Conservation (phyloP, 2,888 invertebrate species). For the Microplitis deprimator region DNA sequence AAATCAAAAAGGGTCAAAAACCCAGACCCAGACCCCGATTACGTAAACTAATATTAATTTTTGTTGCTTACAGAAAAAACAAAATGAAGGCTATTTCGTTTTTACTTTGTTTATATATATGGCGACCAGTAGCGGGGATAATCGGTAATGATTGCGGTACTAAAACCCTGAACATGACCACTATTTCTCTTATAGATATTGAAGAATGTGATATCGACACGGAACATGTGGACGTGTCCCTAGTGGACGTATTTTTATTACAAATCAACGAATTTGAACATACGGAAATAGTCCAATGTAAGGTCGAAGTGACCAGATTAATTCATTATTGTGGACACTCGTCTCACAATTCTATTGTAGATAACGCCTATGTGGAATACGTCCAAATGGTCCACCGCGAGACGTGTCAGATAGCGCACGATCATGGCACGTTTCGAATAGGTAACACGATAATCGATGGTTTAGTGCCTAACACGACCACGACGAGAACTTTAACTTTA, state of each 20-base stretch:
- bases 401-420: slow-evolving; percentile 28
- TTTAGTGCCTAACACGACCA: slow-evolving; percentile 16
- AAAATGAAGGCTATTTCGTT: background rate
- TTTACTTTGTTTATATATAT: background rate
- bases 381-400: slow-evolving; percentile 10
- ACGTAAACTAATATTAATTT: background rate
- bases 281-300: slow-evolving; percentile 31
- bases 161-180: slow-evolving; percentile 32
- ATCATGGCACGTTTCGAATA: slow-evolving; percentile 18
- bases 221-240: background rate
- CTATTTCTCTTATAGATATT: slow-evolving; percentile 25
- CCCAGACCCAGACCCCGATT: background rate
- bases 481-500: slow-evolving; percentile 19
- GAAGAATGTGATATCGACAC: slow-evolving; percentile 15
- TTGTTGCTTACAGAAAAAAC: background rate
- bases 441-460: slow-evolving; percentile 27
- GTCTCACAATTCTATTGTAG: slow-evolving; percentile 36
- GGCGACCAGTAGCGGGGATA: background rate
- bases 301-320: slow-evolving; percentile 15
- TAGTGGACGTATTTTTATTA: slow-evolving; percentile 11
- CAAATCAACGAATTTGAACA: slow-evolving; percentile 33
- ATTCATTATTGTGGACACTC: slow-evolving; percentile 34
- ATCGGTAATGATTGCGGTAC: slow-evolving; percentile 42
- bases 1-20: background rate
- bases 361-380: slow-evolving; percentile 30